Conservation (phyloP, 2,797 vertebrate genomes). For the Sebastes steindachneri region DNA sequence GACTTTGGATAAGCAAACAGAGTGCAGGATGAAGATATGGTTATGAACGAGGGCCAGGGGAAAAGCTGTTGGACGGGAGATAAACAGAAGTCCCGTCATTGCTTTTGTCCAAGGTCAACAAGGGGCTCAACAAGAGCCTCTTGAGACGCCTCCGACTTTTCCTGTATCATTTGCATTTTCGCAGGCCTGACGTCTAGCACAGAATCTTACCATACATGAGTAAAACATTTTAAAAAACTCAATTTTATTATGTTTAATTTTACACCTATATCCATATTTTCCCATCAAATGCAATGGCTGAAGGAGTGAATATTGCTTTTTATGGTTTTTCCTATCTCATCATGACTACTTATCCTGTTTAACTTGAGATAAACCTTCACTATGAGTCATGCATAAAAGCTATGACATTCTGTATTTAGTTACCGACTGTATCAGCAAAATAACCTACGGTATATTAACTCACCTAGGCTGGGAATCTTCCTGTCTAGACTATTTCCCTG, state of each 20-base stretch:
- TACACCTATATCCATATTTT: background rate
- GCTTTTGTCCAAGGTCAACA: conserved; percentile 77
- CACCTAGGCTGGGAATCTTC: conserved; percentile 50
- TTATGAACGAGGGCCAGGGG: conserved; percentile 58
- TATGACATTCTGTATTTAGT: conserved; percentile 25
- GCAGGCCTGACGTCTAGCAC: background rate
- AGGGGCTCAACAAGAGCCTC: conserved; percentile 47
- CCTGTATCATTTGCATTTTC: conserved; percentile 39
- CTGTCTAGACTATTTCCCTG: conserved; percentile 78
- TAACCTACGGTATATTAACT: conserved; percentile 35
- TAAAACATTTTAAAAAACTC: background rate
- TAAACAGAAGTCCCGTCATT: conserved; percentile 65
- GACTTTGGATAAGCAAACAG: conserved; percentile 68
- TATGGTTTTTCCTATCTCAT: conserved; percentile 17
- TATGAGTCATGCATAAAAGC: conserved; percentile 33
- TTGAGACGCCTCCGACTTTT: conserved; percentile 39
- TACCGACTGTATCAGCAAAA: conserved; percentile 23
- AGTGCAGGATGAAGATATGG: conserved; percentile 77
- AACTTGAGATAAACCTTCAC: conserved; percentile 25
- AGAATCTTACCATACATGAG: background rate
- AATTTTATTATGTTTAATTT: background rate
- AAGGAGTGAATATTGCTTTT: background rate
- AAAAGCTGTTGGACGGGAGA: conserved; percentile 74
- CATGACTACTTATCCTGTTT: conserved; percentile 5
- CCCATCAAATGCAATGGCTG: background rate